phyloP scores from a whole-genome alignment of 2,113 vertebrate species.

The Pangasianodon hypophthalmus region DNA sequence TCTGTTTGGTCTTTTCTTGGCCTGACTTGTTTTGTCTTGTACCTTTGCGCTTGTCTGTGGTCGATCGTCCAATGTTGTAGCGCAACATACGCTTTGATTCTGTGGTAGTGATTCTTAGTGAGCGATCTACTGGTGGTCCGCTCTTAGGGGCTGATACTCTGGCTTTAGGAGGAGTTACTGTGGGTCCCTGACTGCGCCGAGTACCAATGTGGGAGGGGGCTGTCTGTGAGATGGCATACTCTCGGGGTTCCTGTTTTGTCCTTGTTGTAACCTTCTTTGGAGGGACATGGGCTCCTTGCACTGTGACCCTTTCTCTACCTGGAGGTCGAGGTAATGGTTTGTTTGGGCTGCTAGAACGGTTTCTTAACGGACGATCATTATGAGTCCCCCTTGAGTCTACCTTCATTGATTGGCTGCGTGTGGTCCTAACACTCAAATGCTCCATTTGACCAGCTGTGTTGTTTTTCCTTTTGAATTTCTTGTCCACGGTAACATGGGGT shows the following conservation, averaged over 20 bases:
- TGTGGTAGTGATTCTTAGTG: conserved; percentile 24
- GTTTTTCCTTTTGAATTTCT: conserved; percentile 57
- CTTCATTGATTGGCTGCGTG: conserved; percentile 67
- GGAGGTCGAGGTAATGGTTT: conserved; percentile 62
- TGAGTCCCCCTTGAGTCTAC: conserved; percentile 10
- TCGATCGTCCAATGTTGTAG: conserved; percentile 63
- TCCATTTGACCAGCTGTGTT: neutral
- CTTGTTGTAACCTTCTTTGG: conserved; percentile 52
- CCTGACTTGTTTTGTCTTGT: conserved; percentile 24
- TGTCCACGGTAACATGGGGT: conserved; percentile 26
- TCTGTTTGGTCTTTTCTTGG: conserved; percentile 48
- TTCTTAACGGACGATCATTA: conserved; percentile 19
- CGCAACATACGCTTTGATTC: conserved; percentile 58
- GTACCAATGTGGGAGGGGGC: conserved; percentile 22
- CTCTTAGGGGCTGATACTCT: conserved; percentile 42
- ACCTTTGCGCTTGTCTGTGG: conserved; percentile 56
- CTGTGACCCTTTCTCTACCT: conserved; percentile 46
- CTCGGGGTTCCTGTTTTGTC: conserved; percentile 70
- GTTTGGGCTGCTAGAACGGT: conserved; percentile 11
- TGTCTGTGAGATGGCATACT: conserved; percentile 62
- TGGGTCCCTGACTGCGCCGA: neutral
- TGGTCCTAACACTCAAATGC: conserved; percentile 67
- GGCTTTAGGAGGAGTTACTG: conserved; percentile 25
- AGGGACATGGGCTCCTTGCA: conserved; percentile 3
- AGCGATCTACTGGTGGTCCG: conserved; percentile 43